Percentiles rank a stretch among this genome's conserved stretches.
Conservation (phyloP, 2,113 vertebrate species). For the Amphiprion ocellaris region DNA sequence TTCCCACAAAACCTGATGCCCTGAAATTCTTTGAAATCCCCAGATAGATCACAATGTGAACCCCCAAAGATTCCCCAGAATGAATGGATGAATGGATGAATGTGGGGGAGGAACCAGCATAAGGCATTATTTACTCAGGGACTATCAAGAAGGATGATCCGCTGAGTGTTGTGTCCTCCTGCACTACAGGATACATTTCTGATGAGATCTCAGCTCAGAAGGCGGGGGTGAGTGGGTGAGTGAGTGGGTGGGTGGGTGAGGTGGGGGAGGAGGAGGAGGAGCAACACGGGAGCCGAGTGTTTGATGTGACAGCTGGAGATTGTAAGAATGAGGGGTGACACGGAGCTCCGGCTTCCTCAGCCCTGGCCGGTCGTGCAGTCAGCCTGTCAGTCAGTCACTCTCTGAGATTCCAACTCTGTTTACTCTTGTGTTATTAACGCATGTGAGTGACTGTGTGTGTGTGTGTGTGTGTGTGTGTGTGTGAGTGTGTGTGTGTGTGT, state of each 20-base stretch:
- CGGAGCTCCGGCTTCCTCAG: slow-evolving; percentile 70
- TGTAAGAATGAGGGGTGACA: slow-evolving; percentile 84
- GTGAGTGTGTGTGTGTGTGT: slow-evolving; percentile 15
- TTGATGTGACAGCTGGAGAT: slow-evolving; percentile 87
- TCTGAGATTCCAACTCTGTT: slow-evolving; percentile 69
- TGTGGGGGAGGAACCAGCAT: not conserved
- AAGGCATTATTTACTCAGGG: slow-evolving; percentile 11
- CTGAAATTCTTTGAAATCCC: not conserved
- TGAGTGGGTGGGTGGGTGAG: not conserved
- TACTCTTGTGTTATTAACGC: slow-evolving; percentile 75
- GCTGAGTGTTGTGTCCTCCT: slow-evolving; percentile 11
- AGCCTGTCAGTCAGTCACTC: slow-evolving; percentile 79
- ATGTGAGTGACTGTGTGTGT: slow-evolving; percentile 26
- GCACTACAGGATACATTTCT: slow-evolving; percentile 30
- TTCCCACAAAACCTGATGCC: no score
- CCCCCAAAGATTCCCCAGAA: slow-evolving; percentile 8
- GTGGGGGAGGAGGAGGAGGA: slow-evolving; percentile 44
- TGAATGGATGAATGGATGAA: not conserved
- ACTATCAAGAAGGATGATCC: slow-evolving; percentile 19
- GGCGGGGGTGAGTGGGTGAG: not conserved
- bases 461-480: slow-evolving; percentile 32
- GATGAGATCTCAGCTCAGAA: slow-evolving; percentile 39
- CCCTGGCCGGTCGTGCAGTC: slow-evolving; percentile 68
- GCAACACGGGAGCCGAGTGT: slow-evolving; percentile 64
- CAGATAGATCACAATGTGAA: not conserved